These are phyloP conservation scores for Flexamia atlantica DNA, from an alignment of 2,888 invertebrate species.

Conservation along the genomic window DNA sequence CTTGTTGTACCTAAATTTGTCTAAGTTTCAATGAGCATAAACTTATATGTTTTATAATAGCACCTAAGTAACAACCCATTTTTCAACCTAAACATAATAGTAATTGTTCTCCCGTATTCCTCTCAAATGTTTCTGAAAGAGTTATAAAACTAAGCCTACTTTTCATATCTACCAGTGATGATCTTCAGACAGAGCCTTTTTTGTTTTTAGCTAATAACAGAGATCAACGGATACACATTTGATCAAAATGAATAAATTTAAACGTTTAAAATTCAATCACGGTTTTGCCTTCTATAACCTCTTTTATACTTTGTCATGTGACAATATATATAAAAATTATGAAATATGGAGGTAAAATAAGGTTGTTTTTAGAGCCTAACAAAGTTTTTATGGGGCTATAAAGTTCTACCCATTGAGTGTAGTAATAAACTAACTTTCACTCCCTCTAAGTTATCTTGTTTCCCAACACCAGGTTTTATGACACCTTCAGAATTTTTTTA, in stretches of 20 bases:
- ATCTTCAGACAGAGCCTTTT: not conserved
- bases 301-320: not conserved
- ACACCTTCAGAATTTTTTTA: not conserved
- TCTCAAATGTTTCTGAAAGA: not conserved
- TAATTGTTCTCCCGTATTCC: not conserved
- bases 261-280: not conserved
- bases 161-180: not conserved
- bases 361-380: slow-evolving; percentile 17
- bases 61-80: slow-evolving; percentile 58
- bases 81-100: slow-evolving; percentile 38
- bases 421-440: slow-evolving; percentile 47
- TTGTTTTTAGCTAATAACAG: too few relatives aligned
- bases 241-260: not conserved
- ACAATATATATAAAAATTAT: not conserved
- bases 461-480: not conserved
- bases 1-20: slow-evolving; percentile 41
- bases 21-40: slow-evolving; percentile 56
- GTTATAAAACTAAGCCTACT: slow-evolving; percentile 3
- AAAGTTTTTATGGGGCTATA: slow-evolving; percentile 41
- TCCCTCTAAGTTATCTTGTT: slow-evolving; percentile 21
- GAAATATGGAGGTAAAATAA: slow-evolving; percentile 31
- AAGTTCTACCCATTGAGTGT: slow-evolving; percentile 26
- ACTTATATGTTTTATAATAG: slow-evolving; percentile 47
- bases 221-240: too few relatives aligned
- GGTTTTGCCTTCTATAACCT: not conserved